Evolutionary conservation across 2,888 invertebrate species (phyloP).

Genomic region (Odontothrips loti): DNA sequence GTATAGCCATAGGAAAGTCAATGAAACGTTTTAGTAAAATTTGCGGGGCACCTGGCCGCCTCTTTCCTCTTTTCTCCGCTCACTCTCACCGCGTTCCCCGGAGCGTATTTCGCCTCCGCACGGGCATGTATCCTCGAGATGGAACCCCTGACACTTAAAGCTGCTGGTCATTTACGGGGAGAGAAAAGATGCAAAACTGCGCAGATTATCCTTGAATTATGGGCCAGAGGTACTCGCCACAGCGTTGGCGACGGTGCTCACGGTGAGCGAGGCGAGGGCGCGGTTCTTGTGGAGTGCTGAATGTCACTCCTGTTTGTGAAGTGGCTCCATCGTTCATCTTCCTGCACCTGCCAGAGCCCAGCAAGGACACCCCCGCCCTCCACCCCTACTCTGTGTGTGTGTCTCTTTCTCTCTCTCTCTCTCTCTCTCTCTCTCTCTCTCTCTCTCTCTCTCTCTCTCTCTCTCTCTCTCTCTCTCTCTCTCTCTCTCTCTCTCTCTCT

Average conservation of each 20-base stretch:
- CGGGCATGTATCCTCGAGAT: slow-evolving; percentile 12
- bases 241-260: too few species aligned
- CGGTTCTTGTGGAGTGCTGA: slow-evolving; percentile 4
- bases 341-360: not conserved
- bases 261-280: not conserved
- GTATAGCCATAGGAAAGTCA: too few species aligned
- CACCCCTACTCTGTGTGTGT: not conserved
- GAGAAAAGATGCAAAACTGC: slow-evolving; percentile 14
- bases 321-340: slow-evolving; percentile 22
- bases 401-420: too few species aligned
- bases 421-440: not conserved
- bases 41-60: too few species aligned
- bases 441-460: too few species aligned
- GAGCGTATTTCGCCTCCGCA: not conserved
- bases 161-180: slow-evolving; percentile 20
- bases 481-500: not conserved
- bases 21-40: too few species aligned
- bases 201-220: slow-evolving; percentile 19
- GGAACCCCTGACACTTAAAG: slow-evolving; percentile 11
- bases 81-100: too few species aligned
- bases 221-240: not conserved
- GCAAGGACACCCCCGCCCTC: not conserved
- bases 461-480: not conserved
- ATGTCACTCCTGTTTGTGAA: slow-evolving; percentile 22
- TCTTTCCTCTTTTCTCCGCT: too few species aligned